Evolutionary conservation across 2,888 invertebrate species (phyloP).

Genomic region (Parnassius smintheus): DNA sequence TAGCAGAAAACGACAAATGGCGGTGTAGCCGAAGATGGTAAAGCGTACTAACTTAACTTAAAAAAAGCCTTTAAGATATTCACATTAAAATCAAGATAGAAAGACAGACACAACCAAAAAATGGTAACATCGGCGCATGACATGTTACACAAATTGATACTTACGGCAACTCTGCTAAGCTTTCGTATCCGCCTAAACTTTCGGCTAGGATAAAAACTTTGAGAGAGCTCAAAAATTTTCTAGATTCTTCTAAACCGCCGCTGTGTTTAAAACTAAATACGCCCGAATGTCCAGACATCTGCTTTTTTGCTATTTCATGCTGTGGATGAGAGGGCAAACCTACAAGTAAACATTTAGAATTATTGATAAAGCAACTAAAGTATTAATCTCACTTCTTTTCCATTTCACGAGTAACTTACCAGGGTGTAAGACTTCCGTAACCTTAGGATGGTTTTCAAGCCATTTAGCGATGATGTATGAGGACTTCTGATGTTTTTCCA

Average conservation of each 20-base stretch:
- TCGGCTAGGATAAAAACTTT: constrained; percentile 94
- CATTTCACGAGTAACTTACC: constrained; percentile 63
- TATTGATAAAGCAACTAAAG: not conserved
- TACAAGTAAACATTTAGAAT: constrained; percentile 44
- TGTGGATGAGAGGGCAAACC: constrained; percentile 94
- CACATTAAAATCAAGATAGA: too few relatives aligned
- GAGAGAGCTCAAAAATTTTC: constrained; percentile 86
- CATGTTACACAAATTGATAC: constrained; percentile 43
- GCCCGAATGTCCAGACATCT: constrained; percentile 94
- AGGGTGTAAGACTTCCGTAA: constrained; percentile 92
- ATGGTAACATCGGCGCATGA: not conserved
- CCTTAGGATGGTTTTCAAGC: constrained; percentile 89
- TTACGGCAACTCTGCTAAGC: constrained; percentile 96
- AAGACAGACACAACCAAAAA: not conserved
- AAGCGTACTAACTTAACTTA: too few relatives aligned
- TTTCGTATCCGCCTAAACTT: constrained; percentile 97
- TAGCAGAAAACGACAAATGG: too few relatives aligned
- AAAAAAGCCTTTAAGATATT: too few relatives aligned
- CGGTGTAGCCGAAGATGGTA: too few relatives aligned
- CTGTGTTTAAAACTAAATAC: constrained; percentile 94
- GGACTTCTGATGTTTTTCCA: constrained; percentile 93
- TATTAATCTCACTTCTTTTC: not conserved
- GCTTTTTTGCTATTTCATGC: constrained; percentile 88
- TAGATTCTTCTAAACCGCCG: constrained; percentile 87
- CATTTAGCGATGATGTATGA: constrained; percentile 89